These are phyloP conservation scores for Drosophila trapezifrons DNA, from an alignment of 1,140 invertebrate species.

Conservation along the genomic window DNA sequence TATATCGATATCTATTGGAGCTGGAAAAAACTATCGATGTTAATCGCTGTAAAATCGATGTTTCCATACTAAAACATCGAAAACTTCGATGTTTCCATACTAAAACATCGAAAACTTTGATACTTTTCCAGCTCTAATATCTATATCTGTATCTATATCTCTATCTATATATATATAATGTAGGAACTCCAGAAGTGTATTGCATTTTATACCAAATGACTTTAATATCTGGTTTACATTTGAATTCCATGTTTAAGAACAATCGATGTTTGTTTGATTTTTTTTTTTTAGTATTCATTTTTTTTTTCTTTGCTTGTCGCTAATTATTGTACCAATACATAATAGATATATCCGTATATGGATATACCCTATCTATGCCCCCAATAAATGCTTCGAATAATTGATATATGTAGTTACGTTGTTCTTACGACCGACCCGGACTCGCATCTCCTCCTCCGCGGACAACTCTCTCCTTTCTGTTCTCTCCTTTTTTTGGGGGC, in stretches of 20 bases:
- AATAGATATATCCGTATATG: slow-evolving; percentile 54
- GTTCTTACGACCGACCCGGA: slow-evolving; percentile 13
- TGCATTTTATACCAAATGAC: slow-evolving; percentile 79
- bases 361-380: slow-evolving; percentile 56
- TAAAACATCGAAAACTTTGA: no score
- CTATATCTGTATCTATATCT: slow-evolving; percentile 1
- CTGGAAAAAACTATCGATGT: no score
- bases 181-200: slow-evolving; percentile 42
- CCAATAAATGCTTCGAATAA: slow-evolving; percentile 81
- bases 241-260: slow-evolving; percentile 81
- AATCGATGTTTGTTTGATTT: slow-evolving; percentile 73
- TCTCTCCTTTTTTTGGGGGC: slow-evolving; percentile 2
- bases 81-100: no score
- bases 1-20: background rate
- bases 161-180: slow-evolving; percentile 13
- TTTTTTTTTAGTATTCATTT: slow-evolving; percentile 19
- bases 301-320: slow-evolving; percentile 62
- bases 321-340: slow-evolving; percentile 83
- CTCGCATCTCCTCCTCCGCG: background rate
- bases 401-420: slow-evolving; percentile 77
- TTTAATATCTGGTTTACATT: slow-evolving; percentile 81
- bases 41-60: no score
- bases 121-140: no score
- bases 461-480: background rate
- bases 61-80: no score